These are phyloP conservation scores for Hippocampus zosterae DNA, from an alignment of 2,113 vertebrate genomes.

Conservation along the genomic window DNA sequence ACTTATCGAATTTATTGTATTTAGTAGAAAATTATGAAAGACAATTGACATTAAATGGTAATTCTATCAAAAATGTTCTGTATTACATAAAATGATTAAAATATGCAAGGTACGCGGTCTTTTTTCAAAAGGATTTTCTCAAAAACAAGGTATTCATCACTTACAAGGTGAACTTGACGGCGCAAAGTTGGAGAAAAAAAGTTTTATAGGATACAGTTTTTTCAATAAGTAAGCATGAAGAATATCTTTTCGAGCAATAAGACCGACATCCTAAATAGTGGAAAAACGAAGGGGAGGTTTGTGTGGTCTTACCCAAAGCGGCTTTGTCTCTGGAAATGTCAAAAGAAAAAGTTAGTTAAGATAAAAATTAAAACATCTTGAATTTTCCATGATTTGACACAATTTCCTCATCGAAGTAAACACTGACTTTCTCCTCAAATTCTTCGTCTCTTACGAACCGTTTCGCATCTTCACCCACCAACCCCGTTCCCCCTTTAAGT, in stretches of 20 bases:
- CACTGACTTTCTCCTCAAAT: constrained; percentile 11
- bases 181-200: neutral
- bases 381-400: neutral
- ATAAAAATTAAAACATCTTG: constrained; percentile 22
- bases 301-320: constrained; percentile 47
- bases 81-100: neutral
- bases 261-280: neutral
- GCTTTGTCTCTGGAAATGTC: constrained; percentile 19
- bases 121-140: neutral
- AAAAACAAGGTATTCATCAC: neutral
- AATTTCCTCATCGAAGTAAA: constrained; percentile 15
- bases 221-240: neutral
- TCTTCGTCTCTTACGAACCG: constrained; percentile 13
- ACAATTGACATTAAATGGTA: neutral
- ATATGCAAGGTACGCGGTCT: neutral
- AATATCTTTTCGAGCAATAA: neutral
- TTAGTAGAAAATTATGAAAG: neutral
- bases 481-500: neutral
- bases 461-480: constrained; percentile 20
- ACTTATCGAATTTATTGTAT: neutral
- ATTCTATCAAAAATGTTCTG: neutral
- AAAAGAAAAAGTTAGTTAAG: constrained; percentile 22
- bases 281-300: neutral
- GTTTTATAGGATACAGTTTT: neutral
- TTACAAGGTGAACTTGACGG: neutral